Evolutionary conservation across 2,888 invertebrate species (phyloP).

Genomic region (Drosophila meridiana): DNA sequence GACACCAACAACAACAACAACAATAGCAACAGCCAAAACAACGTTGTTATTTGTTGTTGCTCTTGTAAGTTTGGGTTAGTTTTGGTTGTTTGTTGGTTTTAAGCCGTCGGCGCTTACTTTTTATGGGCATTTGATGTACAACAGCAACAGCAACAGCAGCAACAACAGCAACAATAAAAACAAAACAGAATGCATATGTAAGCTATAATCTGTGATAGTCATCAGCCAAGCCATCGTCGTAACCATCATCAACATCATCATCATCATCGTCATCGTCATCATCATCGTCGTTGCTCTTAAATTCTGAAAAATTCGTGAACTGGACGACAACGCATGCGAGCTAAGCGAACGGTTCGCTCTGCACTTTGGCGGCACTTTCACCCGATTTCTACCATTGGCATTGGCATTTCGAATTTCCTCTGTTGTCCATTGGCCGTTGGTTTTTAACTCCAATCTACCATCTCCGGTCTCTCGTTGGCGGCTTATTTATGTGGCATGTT

Average conservation of each 20-base stretch:
- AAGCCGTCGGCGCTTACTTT: conserved; percentile 67
- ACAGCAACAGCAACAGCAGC: conserved; percentile 26
- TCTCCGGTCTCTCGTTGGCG: conserved; percentile 26
- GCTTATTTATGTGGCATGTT: conserved; percentile 79
- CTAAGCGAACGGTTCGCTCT: conserved; percentile 39
- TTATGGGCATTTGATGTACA: conserved; percentile 74
- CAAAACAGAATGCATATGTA: conserved; percentile 59
- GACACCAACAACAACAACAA: conserved; percentile 36
- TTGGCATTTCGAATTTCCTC: conserved; percentile 77
- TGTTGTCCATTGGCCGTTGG: conserved; percentile 38
- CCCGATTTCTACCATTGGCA: conserved; percentile 76
- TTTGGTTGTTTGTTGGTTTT: conserved; percentile 60
- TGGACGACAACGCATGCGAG: conserved; percentile 73
- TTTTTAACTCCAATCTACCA: conserved; percentile 23
- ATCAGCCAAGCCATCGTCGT: conserved; percentile 57
- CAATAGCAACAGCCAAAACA: conserved; percentile 20
- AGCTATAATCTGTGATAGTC: conserved; percentile 73
- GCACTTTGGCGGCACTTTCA: conserved; percentile 77
- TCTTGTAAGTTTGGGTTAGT: conserved; percentile 48
- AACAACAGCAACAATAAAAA: conserved; percentile 5
- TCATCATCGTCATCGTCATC: conserved; percentile 20
- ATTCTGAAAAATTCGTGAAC: conserved; percentile 76
- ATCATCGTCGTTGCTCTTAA: conserved; percentile 62
- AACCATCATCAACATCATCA: conserved; percentile 14
- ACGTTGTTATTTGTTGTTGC: conserved; percentile 30